phyloP scores from a whole-genome alignment of 2,113 vertebrate species.

The Tenebrosternarchus preto region DNA sequence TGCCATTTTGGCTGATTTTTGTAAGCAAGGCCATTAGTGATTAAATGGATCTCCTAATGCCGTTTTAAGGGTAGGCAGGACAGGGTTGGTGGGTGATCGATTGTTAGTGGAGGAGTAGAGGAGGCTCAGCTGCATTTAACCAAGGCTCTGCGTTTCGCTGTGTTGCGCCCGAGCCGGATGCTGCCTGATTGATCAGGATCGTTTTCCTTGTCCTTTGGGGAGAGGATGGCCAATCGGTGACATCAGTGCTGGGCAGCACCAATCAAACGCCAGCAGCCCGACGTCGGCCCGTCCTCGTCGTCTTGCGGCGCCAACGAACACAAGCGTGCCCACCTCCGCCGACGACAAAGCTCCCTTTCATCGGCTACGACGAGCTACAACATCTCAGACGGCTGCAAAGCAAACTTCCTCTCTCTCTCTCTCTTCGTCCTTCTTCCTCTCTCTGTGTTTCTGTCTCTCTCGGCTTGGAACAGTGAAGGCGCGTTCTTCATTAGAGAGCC shows the following conservation, averaged over 20 bases:
- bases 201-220: constrained; percentile 26
- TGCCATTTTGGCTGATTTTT: constrained; percentile 26
- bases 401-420: constrained; percentile 25
- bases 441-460: constrained; percentile 43
- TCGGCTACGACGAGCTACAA: constrained; percentile 15
- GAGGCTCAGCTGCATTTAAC: constrained; percentile 62
- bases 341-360: constrained; percentile 50
- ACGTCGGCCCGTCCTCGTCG: constrained; percentile 35
- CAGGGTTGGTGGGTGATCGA: constrained; percentile 54
- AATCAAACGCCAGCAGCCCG: constrained; percentile 24
- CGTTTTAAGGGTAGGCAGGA: neutral
- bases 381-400: constrained; percentile 31
- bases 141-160: constrained; percentile 54
- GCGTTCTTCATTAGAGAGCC: constrained; percentile 66
- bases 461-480: constrained; percentile 42
- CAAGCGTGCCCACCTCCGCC: constrained; percentile 5
- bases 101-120: constrained; percentile 59
- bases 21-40: constrained; percentile 16
- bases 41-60: constrained; percentile 20
- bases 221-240: constrained; percentile 13
- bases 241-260: constrained; percentile 28
- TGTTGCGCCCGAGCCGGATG: constrained; percentile 41
- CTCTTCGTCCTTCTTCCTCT: constrained; percentile 18
- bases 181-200: constrained; percentile 37
- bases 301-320: constrained; percentile 8